Evolutionary conservation across 2,113 vertebrate species (phyloP).

Genomic region (Apodemus sylvaticus): DNA sequence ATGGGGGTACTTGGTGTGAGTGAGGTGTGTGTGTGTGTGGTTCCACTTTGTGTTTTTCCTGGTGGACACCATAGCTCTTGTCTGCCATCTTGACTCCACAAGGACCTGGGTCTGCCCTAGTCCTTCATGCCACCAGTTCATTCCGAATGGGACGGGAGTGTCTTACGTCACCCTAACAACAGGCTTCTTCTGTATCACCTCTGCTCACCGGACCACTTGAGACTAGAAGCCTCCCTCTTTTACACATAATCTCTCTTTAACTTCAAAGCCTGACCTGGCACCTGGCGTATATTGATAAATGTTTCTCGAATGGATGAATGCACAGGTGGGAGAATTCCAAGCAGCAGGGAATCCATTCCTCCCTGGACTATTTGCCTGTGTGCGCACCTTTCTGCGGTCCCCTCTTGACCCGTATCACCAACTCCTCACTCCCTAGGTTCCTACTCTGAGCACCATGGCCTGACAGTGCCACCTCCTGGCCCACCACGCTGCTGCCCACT

Average conservation of each 20-base stretch:
- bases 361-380: neutral
- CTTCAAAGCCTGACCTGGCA: fast-evolving
- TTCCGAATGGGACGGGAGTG: fast-evolving
- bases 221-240: too few relatives aligned
- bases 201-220: fast-evolving
- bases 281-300: too few relatives aligned
- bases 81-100: neutral
- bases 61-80: fast-evolving
- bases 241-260: neutral
- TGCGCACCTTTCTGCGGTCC: too few relatives aligned
- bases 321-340: neutral
- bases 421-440: fast-evolving
- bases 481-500: fast-evolving
- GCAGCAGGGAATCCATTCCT: neutral
- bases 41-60: neutral
- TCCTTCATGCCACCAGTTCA: fast-evolving
- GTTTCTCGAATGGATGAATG: neutral
- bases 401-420: too few relatives aligned
- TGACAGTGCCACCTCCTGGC: neutral
- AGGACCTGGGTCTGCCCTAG: neutral
- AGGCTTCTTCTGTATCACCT: fast-evolving
- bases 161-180: neutral
- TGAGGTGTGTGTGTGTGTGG: neutral
- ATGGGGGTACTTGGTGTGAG: neutral
- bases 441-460: neutral